Percentiles rank a stretch among this genome's conserved stretches.
Conservation (phyloP, 1,140 invertebrate species). For the Gryon sp. region DNA sequence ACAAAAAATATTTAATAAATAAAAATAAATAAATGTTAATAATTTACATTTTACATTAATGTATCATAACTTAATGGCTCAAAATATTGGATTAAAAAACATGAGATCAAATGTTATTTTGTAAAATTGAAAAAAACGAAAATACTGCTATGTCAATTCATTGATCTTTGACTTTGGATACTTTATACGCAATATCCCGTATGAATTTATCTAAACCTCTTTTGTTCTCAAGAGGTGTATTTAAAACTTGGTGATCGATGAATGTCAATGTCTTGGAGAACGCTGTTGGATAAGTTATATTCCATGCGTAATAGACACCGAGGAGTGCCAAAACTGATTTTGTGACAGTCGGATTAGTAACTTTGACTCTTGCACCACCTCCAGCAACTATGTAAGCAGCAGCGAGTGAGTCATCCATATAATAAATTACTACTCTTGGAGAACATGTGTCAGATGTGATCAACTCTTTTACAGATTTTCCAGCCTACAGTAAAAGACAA, state of each 20-base stretch:
- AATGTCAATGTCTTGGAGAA: conserved; percentile 13
- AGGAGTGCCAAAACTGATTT: conserved; percentile 15
- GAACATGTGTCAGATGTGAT: conserved; percentile 11
- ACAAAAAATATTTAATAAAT: too few relatives aligned
- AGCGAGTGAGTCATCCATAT: conserved; percentile 5
- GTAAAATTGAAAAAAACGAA: too few relatives aligned
- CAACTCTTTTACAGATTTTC: conserved; percentile 18
- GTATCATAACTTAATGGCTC: too few relatives aligned
- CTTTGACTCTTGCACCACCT: conserved; percentile 8
- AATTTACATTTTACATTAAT: too few relatives aligned
- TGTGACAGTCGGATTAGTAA: conserved; percentile 1
- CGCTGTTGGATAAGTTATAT: conserved; percentile 13
- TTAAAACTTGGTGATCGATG: conserved; percentile 14
- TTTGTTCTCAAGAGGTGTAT: conserved; percentile 2
- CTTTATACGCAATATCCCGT: conserved; percentile 13
- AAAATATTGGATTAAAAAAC: too few relatives aligned
- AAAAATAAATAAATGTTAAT: too few relatives aligned
- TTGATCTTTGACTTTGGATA: too few relatives aligned
- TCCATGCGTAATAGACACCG: conserved; percentile 1
- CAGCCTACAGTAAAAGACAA: too few relatives aligned
- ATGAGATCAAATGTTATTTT: too few relatives aligned
- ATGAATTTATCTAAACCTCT: conserved; percentile 14
- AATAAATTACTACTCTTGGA: conserved; percentile 29
- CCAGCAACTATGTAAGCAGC: conserved; percentile 9
- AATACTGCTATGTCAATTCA: too few relatives aligned